Conservation (phyloP, 2,113 vertebrate genomes). For the Balaeniceps rex region DNA sequence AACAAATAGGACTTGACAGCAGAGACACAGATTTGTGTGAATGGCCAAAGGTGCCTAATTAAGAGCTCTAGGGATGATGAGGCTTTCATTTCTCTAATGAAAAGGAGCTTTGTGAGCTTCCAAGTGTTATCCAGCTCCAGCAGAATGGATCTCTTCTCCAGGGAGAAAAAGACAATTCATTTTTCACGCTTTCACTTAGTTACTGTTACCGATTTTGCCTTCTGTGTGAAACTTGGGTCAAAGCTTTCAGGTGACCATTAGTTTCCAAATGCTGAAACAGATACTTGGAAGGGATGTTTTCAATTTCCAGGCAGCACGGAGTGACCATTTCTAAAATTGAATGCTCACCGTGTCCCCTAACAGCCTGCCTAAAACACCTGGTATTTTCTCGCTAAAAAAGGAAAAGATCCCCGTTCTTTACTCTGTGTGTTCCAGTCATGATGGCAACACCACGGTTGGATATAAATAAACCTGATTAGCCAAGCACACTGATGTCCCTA, state of each 20-base stretch:
- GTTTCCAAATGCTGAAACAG: neutral
- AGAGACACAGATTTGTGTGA: conserved; percentile 24
- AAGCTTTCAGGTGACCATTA: neutral
- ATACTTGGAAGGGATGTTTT: neutral
- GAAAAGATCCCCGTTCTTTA: neutral
- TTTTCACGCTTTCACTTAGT: neutral
- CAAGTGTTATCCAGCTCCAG: neutral
- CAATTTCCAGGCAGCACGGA: neutral
- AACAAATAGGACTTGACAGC: conserved; percentile 56
- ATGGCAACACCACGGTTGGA: neutral
- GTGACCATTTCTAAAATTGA: neutral
- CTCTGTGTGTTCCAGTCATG: neutral
- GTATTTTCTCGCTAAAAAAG: neutral
- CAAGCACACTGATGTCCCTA: neutral
- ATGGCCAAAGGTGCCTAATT: conserved; percentile 57
- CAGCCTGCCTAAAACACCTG: neutral
- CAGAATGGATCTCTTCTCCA: conserved; percentile 16
- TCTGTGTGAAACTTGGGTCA: neutral
- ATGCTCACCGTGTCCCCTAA: neutral
- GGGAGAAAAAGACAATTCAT: conserved; percentile 17
- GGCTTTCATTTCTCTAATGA: conserved; percentile 58
- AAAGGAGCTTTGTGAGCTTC: conserved; percentile 41
- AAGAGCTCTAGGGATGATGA: conserved; percentile 48
- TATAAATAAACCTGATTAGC: neutral
- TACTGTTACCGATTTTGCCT: neutral